Conservation (phyloP, 2,888 invertebrate species). For the Tridacna gigas region DNA sequence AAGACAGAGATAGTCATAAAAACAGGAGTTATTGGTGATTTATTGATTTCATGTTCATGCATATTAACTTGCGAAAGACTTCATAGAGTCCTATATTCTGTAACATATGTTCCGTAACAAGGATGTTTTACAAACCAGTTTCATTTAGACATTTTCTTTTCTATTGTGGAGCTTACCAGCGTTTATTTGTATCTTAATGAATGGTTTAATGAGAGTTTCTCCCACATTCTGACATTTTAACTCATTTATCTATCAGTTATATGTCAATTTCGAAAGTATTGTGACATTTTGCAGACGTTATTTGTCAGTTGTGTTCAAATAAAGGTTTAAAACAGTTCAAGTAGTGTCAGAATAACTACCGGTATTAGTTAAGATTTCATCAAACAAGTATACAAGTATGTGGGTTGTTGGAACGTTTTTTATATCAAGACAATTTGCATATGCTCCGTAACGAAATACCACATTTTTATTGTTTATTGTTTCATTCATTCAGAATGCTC, state of each 20-base stretch:
- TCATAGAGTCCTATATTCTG: neutral
- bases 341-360: too few species aligned
- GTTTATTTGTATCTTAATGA: too few species aligned
- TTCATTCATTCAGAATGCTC: neutral
- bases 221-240: too few species aligned
- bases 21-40: neutral
- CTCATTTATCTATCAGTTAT: too few species aligned
- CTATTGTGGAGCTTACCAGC: too few species aligned
- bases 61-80: neutral
- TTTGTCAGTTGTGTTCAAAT: neutral
- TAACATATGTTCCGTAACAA: neutral
- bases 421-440: neutral
- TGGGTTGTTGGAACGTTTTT: neutral
- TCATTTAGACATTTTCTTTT: neutral
- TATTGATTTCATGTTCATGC: neutral
- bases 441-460: neutral
- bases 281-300: neutral
- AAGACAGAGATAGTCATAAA: too few species aligned
- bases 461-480: neutral
- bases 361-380: neutral
- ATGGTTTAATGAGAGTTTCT: too few species aligned
- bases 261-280: too few species aligned
- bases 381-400: too few species aligned
- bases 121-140: neutral
- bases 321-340: neutral